Percentiles rank a stretch among this genome's conserved stretches.
Conservation (phyloP, 2,113 vertebrate species). For the Lampris megalopsis region DNA sequence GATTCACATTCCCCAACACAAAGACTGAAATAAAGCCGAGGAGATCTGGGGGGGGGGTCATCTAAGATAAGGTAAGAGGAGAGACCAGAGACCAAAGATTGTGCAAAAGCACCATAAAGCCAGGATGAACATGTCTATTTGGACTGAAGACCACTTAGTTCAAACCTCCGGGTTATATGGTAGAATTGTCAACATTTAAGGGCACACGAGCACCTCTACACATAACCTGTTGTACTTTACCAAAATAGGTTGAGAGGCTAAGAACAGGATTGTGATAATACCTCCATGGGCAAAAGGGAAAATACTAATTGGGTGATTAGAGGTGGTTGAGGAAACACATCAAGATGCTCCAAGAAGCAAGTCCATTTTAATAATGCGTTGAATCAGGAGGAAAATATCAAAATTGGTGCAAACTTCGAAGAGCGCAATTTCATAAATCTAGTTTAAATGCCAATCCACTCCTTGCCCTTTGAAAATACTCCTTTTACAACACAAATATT, state of each 20-base stretch:
- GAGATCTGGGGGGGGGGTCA: no score
- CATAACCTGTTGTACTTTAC: no score
- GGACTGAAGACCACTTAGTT: no score
- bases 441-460: neutral
- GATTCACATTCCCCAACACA: no score
- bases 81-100: no score
- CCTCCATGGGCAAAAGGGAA: neutral
- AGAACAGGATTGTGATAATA: slow-evolving; percentile 5
- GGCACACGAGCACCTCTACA: no score
- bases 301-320: neutral
- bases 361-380: neutral
- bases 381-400: neutral
- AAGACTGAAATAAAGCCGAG: no score
- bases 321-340: neutral
- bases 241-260: neutral
- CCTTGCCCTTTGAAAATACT: neutral
- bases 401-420: neutral
- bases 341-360: neutral
- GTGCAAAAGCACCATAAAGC: no score
- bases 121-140: no score
- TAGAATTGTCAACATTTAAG: no score
- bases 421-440: neutral
- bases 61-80: no score
- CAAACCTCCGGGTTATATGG: no score
- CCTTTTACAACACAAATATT: neutral